These are phyloP conservation scores for Xiphophorus hellerii DNA, from an alignment of 2,113 vertebrate species.

Conservation along the genomic window DNA sequence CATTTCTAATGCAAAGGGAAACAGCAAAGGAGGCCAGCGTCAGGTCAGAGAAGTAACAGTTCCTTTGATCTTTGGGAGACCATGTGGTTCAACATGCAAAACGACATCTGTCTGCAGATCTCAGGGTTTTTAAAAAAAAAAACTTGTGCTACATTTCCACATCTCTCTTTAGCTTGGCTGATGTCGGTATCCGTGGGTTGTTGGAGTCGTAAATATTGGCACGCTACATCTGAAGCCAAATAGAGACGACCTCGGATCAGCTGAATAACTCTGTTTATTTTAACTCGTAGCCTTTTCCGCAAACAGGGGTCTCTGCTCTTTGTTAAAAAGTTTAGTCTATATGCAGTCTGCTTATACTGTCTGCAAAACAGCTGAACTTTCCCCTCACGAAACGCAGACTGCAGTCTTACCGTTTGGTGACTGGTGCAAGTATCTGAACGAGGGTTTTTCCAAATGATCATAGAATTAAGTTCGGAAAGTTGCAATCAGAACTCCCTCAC, in stretches of 20 bases:
- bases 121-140: slow-evolving; percentile 21
- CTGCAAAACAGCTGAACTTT: slow-evolving; percentile 41
- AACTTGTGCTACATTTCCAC: slow-evolving; percentile 21
- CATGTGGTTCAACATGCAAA: slow-evolving; percentile 41
- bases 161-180: slow-evolving; percentile 51
- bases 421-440: neutral
- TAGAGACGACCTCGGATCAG: slow-evolving; percentile 50
- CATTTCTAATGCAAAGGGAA: slow-evolving; percentile 11
- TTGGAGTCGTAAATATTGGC: neutral
- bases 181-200: slow-evolving; percentile 17
- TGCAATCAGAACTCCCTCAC: too few species aligned
- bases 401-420: slow-evolving; percentile 28
- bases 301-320: slow-evolving; percentile 54
- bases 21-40: slow-evolving; percentile 1
- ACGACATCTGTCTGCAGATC: slow-evolving; percentile 27
- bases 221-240: slow-evolving; percentile 15
- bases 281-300: slow-evolving; percentile 51
- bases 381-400: neutral
- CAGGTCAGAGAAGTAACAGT: slow-evolving; percentile 17
- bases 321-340: slow-evolving; percentile 69
- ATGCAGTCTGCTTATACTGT: slow-evolving; percentile 48
- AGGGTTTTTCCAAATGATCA: neutral
- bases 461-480: too few species aligned
- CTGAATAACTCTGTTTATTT: slow-evolving; percentile 58
- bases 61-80: slow-evolving; percentile 49